A percentile compares a stretch with the other conserved stretches of the same genome.
These are phyloP conservation scores for Ips nitidus DNA, from an alignment of 1,140 invertebrate species.

Conservation along the genomic window DNA sequence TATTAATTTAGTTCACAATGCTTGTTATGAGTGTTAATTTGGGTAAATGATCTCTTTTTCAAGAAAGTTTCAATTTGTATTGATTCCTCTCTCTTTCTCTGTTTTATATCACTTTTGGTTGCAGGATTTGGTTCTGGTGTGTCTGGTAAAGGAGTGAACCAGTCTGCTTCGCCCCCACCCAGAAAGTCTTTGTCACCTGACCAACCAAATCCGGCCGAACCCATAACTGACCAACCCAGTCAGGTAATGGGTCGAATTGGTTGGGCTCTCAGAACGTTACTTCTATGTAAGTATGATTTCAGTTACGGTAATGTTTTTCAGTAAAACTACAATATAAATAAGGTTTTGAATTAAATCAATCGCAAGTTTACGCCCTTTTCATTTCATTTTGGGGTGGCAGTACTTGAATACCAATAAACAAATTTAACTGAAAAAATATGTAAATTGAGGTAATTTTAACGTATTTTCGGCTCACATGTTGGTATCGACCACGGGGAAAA, in stretches of 20 bases:
- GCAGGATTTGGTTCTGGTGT: slow-evolving; percentile 58
- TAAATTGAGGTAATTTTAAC: background rate
- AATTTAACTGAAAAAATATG: background rate
- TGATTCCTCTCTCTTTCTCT: background rate
- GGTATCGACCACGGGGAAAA: background rate
- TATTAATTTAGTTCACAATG: too few relatives aligned
- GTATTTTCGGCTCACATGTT: slow-evolving; percentile 3
- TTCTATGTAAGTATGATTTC: slow-evolving; percentile 58
- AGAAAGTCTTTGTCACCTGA: slow-evolving; percentile 60
- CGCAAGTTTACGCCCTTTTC: too few relatives aligned
- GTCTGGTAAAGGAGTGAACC: slow-evolving; percentile 49
- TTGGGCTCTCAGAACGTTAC: slow-evolving; percentile 68
- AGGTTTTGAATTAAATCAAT: too few relatives aligned
- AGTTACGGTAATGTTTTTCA: background rate
- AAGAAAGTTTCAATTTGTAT: too few relatives aligned
- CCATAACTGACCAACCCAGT: slow-evolving; percentile 66
- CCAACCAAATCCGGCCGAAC: slow-evolving; percentile 61
- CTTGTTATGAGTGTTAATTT: too few relatives aligned
- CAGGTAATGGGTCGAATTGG: slow-evolving; percentile 66
- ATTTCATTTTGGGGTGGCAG: too few relatives aligned
- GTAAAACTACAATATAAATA: too few relatives aligned
- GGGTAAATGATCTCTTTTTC: too few relatives aligned
- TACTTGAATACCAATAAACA: background rate
- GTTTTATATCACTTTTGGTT: slow-evolving; percentile 3
- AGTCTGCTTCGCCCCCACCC: slow-evolving; percentile 52